Evolutionary conservation across 2,113 vertebrate species (phyloP), one percentile per base, ranked within the genome.

Genomic region (Leptodactylus fuscus): DNA sequence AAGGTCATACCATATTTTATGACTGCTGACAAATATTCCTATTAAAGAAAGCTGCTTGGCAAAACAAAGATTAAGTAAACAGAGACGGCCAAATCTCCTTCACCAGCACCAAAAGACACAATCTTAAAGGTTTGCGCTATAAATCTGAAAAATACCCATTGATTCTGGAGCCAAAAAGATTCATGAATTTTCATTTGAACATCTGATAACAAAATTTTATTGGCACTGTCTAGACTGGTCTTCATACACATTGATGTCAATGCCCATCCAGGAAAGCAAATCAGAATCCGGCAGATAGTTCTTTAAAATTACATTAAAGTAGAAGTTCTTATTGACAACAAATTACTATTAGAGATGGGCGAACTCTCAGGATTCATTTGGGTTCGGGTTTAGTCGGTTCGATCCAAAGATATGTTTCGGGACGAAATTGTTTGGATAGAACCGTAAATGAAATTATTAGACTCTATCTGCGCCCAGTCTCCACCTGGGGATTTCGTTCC

Each of bases 1-100:
- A 83, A 83, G 82, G 82, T 65, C 71, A 65, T 62, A 62, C 58
- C 41, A 83, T 83, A 83, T 83, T 83, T 83, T 83, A 83, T 48
- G 13, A 74, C 82, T 60, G 71, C 82, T 83, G 53, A 83, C 82
- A 83, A 83, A 83, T 75, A 76, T 83, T 83, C 71, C 53, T 75
- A 83, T 84, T 77, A 78, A 85, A 69, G 20, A 27, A 36, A 85
- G 74, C 29, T 36, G 60, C 73, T 53, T 53, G 83, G 58, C 73
- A 85, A 69, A 85, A 77, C 55, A 67, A 67, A 76, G 82, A 78
- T 78, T 78, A 85, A 78, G 74, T 51, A 67, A 85, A 53, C 29
- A 62, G 41, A 67, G 58, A 5, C 82, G 38, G 36, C 53, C 51
- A 78, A 85, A 51, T 67, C 74, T 51, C 27, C 74, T 67, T 85